Percentiles rank a stretch among this genome's conserved stretches.
These are phyloP conservation scores for Somateria mollissima DNA, from an alignment of 2,797 vertebrate genomes.

Conservation along the genomic window DNA sequence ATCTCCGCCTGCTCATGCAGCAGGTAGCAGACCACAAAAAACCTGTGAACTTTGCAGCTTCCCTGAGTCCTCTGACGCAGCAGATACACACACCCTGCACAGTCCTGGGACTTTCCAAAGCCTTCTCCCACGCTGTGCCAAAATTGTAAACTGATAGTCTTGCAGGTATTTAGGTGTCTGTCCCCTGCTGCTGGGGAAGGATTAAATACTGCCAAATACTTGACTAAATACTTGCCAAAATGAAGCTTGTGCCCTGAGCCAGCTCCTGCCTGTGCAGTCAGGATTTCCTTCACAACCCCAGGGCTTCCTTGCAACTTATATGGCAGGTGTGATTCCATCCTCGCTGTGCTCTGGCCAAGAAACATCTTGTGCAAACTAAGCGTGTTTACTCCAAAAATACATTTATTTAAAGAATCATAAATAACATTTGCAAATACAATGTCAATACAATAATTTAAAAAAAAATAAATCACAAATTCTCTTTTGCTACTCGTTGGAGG, in stretches of 20 bases:
- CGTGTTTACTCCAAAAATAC: conserved; percentile 46
- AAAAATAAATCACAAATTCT: background rate
- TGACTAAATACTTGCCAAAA: too few relatives aligned
- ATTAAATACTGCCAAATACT: too few relatives aligned
- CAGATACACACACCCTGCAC: background rate
- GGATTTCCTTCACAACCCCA: too few relatives aligned
- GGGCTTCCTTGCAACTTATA: background rate
- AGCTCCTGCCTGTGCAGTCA: background rate
- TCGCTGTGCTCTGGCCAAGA: background rate
- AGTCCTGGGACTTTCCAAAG: background rate
- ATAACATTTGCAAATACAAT: conserved; percentile 66
- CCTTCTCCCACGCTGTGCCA: background rate
- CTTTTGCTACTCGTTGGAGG: background rate
- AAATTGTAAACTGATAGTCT: background rate
- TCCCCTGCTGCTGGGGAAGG: too few relatives aligned
- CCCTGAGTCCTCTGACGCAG: background rate
- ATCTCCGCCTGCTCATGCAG: background rate
- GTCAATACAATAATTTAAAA: conserved; percentile 21
- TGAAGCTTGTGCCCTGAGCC: too few relatives aligned
- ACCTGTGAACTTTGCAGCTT: background rate
- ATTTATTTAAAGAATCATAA: conserved; percentile 78
- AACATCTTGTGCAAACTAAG: accelerated
- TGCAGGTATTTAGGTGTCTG: too few relatives aligned
- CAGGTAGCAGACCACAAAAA: background rate
- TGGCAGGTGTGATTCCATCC: accelerated